A percentile compares a stretch with the other conserved stretches of the same genome.
Evolutionary conservation across 2,797 vertebrate genomes (phyloP).

Genomic region (Sebastes trivittatus): DNA sequence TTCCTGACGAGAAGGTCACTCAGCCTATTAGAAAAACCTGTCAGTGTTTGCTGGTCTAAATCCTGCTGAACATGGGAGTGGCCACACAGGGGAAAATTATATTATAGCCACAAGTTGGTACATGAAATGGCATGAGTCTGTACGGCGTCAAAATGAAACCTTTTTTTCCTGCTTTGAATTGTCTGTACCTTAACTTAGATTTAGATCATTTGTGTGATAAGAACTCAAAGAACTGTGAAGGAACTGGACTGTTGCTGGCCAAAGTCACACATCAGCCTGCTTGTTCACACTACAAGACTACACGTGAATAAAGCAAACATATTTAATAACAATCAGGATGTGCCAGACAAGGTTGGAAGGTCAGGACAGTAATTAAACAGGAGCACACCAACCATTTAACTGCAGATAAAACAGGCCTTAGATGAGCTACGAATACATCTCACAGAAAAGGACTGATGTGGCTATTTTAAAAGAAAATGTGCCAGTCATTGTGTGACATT

Average conservation of each 20-base stretch:
- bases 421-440: background rate
- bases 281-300: background rate
- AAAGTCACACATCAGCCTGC: background rate
- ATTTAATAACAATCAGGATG: background rate
- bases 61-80: slow-evolving; percentile 10
- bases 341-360: background rate
- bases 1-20: slow-evolving; percentile 61
- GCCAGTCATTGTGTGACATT: rapidly evolving
- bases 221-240: background rate
- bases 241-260: background rate
- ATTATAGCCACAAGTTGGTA: background rate
- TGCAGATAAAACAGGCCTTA: background rate
- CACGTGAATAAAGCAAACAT: background rate
- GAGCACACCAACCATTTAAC: too few species aligned
- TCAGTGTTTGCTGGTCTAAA: slow-evolving; percentile 13
- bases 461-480: too few species aligned
- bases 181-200: background rate
- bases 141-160: background rate
- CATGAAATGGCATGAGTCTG: background rate
- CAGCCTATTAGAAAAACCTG: slow-evolving; percentile 32
- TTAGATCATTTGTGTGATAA: background rate
- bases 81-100: background rate
- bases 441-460: too few species aligned
- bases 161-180: background rate
- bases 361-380: background rate